Conservation (phyloP, 2,797 vertebrate genomes). For the Sebastes trivittatus region DNA sequence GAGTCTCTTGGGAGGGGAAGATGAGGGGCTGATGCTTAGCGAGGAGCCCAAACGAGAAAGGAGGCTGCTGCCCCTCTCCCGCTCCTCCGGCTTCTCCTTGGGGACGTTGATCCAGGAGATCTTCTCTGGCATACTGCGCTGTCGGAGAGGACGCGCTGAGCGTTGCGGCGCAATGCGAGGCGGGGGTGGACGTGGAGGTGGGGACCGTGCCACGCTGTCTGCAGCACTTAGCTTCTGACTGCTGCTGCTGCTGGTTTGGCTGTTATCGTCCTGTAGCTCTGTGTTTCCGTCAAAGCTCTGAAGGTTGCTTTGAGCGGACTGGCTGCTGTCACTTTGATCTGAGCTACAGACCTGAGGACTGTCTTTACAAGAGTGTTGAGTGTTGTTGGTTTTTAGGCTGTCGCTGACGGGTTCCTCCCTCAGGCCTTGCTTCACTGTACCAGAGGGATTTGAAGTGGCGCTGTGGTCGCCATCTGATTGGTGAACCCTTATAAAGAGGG, state of each 20-base stretch:
- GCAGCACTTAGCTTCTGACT: background rate
- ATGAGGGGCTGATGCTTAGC: conserved; percentile 62
- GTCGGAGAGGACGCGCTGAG: conserved; percentile 60
- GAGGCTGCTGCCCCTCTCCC: conserved; percentile 73
- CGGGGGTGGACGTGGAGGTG: conserved; percentile 89
- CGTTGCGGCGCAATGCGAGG: conserved; percentile 64
- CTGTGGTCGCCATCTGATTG: conserved; percentile 40
- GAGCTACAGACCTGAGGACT: background rate
- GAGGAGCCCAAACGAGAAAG: conserved; percentile 68
- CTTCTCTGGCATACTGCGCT: conserved; percentile 84
- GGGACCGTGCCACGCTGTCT: conserved; percentile 70
- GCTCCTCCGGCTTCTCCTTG: conserved; percentile 56
- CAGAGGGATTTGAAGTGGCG: background rate
- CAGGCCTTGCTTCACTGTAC: background rate
- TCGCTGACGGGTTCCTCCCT: background rate
- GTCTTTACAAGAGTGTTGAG: background rate
- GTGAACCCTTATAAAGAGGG: conserved; percentile 93
- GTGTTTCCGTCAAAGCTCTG: background rate
- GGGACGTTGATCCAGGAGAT: conserved; percentile 61
- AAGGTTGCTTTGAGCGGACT: background rate
- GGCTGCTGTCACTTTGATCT: background rate
- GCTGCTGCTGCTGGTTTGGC: background rate
- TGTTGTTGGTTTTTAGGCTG: background rate
- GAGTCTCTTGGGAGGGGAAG: conserved; percentile 73
- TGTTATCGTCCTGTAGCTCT: background rate